Evolutionary conservation across 2,113 vertebrate genomes (phyloP).

Genomic region (Semnornis frantzii): DNA sequence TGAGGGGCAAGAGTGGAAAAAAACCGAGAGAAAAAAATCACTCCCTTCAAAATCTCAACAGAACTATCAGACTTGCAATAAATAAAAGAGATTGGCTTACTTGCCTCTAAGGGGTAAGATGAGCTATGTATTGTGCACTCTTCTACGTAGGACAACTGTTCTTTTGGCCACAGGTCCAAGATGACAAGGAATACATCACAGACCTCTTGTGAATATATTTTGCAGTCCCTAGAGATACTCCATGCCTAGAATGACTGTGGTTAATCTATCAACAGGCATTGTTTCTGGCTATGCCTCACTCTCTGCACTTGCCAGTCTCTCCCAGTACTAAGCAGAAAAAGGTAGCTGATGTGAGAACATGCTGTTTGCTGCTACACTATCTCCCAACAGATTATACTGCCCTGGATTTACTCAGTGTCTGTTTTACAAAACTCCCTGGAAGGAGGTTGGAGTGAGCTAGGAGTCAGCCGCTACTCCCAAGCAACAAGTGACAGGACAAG

Average conservation of each 20-base stretch:
- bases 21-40: background rate
- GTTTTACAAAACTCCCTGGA: background rate
- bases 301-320: background rate
- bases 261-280: background rate
- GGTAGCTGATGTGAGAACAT: background rate
- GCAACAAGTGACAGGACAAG: background rate
- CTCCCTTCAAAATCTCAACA: background rate
- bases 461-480: background rate
- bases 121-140: background rate
- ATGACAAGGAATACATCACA: background rate
- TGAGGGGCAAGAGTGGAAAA: background rate
- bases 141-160: background rate
- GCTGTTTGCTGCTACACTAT: background rate
- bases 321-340: background rate
- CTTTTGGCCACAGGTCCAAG: background rate
- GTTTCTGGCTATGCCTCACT: background rate
- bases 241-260: background rate
- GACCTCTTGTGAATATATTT: background rate
- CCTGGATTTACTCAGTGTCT: background rate
- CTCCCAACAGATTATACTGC: background rate
- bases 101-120: background rate
- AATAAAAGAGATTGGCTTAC: background rate
- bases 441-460: background rate
- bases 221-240: background rate
- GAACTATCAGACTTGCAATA: background rate